phyloP scores from a whole-genome alignment of 2,888 invertebrate genomes.

The Agrotis segetum region DNA sequence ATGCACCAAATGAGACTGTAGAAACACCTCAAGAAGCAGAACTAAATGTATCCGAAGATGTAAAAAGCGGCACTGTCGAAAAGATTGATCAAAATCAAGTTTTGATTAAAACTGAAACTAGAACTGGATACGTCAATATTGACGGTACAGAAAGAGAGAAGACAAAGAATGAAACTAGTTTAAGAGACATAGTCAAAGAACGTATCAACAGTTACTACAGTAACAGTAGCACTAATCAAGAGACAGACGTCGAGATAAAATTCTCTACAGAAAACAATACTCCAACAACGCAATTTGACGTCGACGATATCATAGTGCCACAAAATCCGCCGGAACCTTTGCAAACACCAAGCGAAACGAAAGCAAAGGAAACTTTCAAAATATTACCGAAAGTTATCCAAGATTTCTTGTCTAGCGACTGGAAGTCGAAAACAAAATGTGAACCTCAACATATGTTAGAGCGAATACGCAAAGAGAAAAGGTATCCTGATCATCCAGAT shows the following conservation, averaged over 20 bases:
- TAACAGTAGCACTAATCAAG: conserved; percentile 65
- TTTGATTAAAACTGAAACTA: conserved; percentile 86
- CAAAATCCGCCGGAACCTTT: conserved; percentile 71
- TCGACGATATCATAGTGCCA: conserved; percentile 85
- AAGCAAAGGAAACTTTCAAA: conserved; percentile 81
- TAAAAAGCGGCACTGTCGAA: conserved; percentile 50
- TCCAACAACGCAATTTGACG: conserved; percentile 66
- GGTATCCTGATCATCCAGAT: conserved; percentile 91
- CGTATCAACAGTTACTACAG: conserved; percentile 78
- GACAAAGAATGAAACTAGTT: conserved; percentile 77
- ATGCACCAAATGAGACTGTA: conserved; percentile 60
- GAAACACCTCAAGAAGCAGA: conserved; percentile 35
- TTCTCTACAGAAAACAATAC: conserved; percentile 53
- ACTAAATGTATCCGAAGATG: conserved; percentile 37
- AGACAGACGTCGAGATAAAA: conserved; percentile 57
- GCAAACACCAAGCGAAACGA: conserved; percentile 79
- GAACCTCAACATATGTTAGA: conserved; percentile 94
- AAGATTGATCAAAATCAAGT: conserved; percentile 75
- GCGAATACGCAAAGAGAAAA: conserved; percentile 92
- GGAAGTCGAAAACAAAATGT: conserved; percentile 90
- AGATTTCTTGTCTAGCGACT: conserved; percentile 89
- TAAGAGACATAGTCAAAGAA: conserved; percentile 82
- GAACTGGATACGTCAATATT: conserved; percentile 85
- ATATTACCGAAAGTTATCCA: conserved; percentile 91
- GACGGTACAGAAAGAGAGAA: conserved; percentile 87